Conservation (phyloP, 2,113 vertebrate genomes). For the Perca schrenkii region DNA sequence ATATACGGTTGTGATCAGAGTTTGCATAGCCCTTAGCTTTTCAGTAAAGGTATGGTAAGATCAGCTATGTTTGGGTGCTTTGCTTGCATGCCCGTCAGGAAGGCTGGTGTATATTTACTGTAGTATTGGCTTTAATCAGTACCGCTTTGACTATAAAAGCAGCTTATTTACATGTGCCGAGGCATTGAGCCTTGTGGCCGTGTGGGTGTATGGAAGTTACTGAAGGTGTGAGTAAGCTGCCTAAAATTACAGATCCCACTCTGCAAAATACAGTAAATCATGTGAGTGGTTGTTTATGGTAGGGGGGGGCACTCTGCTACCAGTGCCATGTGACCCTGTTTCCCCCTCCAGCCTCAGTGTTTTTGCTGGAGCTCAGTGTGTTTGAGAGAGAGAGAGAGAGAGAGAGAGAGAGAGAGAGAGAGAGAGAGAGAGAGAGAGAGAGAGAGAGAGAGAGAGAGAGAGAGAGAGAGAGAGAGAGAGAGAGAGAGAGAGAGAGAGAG, state of each 20-base stretch:
- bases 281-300: slow-evolving; percentile 36
- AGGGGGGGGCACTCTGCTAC: slow-evolving; percentile 32
- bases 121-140: background rate
- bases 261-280: slow-evolving; percentile 38
- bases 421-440: no score
- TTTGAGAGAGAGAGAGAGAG: background rate
- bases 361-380: slow-evolving; percentile 52
- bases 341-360: slow-evolving; percentile 34
- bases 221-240: slow-evolving; percentile 28
- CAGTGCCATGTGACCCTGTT: slow-evolving; percentile 49
- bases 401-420: no score
- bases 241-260: slow-evolving; percentile 32
- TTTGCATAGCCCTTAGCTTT: slow-evolving; percentile 53
- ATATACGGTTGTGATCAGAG: slow-evolving; percentile 1
- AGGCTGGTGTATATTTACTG: background rate
- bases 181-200: slow-evolving; percentile 1
- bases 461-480: no score
- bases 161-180: slow-evolving; percentile 16
- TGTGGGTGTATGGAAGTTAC: background rate
- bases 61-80: background rate
- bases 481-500: no score
- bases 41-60: background rate
- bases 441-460: no score
- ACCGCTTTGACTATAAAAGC: slow-evolving; percentile 1
- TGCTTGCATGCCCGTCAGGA: background rate